Base-by-base conservation (phyloP, 2,888 invertebrate genomes). In the Dioctria rufipes region DNA sequence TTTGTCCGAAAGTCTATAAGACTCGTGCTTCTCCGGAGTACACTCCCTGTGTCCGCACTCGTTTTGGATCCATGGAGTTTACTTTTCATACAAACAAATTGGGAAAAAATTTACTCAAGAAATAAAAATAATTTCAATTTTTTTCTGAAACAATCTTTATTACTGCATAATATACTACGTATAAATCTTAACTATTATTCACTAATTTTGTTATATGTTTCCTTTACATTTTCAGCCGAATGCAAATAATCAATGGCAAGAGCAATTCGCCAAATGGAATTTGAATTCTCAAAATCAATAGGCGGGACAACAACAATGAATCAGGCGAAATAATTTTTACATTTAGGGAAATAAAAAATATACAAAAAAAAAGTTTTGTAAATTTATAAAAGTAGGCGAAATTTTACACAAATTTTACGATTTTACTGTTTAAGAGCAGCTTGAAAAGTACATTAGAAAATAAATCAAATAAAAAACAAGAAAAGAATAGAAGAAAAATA, bases 251-350 rank as follows among this genome's bases (percentile, higher is more conserved):
- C 89, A 89, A 83, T 89, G 89, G 89, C 89, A 89, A 84, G 89
- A 89, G 83, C 88, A 89, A 83, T 89, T 89, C 84, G 88, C 89
- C 83, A 89, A 88, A 85, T 89, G 89, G 89, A 89, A 88, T 84
- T 86, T 89, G 80, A 89, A 89, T 84, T 86, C 87, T 81, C 89
- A 88, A 85, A 88, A 85, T 58, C 80, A 83, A 58, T 83, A 83
- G 60, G 37, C 69, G 8, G 2, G 25, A 5, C 51, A 67, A 42
- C 67, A 37, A 49, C 39, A 69, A n/a, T 11, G 25, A 25, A 25
- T 54, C 11, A n/a, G 54, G n/a, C 54, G n/a, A 54, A 54, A 54
- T 54, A 54, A 54, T 54, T 54, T 54, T 54, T 54, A 54, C 11
- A 54, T 25, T 25, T 25, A 25, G 25, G 25, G 78, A 80, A 40